Evolutionary conservation across 2,888 invertebrate species (phyloP), one percentile per base, ranked within the genome.

Genomic region (Tetheella fluctuosa): DNA sequence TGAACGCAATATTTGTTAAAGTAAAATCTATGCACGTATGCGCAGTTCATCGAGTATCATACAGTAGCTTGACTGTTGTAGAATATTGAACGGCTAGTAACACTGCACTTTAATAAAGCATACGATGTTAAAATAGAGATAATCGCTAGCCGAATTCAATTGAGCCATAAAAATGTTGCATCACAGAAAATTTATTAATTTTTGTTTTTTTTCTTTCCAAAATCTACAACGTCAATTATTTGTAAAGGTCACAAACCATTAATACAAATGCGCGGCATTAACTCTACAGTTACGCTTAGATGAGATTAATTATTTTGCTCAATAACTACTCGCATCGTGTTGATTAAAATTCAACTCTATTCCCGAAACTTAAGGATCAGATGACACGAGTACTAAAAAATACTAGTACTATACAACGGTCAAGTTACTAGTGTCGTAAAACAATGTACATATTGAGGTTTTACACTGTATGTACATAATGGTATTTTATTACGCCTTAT

Each of bases 401-500:
- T 6, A 25, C 2, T 25, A 6, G 42, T 1, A 42, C 17, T 23
- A 54, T 64, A 69, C 63, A 71, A 68, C 74, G 73, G 71, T 76
- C 71, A 69, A 69, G 68, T 69, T 76, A 71, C 63, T 60, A 67
- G 64, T 70, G 61, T 28, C 54, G 20, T 39, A 68, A 70, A 75
- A 64, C 64, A 75, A 73, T 83, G 85, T 84, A 84, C 80, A 85
- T 85, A 83, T 77, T 74, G 68, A 74, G 76, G 74, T 74, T 71
- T 64, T 71, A 65, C 79, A 72, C 75, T 77, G 71, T 81, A 80
- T 84, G 84, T 84, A 85, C 79, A 84, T 85, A 84, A 76, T 76
- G 79, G 71, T 79, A 73, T 55, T 80, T 80, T 83, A 79, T 77
- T 75, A 77, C 68, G 74, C 74, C 69, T 73, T 70, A 68, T 77